Evolutionary conservation across 2,113 vertebrate genomes (phyloP).

Genomic region (Hydrochoerus hydrochaeris): DNA sequence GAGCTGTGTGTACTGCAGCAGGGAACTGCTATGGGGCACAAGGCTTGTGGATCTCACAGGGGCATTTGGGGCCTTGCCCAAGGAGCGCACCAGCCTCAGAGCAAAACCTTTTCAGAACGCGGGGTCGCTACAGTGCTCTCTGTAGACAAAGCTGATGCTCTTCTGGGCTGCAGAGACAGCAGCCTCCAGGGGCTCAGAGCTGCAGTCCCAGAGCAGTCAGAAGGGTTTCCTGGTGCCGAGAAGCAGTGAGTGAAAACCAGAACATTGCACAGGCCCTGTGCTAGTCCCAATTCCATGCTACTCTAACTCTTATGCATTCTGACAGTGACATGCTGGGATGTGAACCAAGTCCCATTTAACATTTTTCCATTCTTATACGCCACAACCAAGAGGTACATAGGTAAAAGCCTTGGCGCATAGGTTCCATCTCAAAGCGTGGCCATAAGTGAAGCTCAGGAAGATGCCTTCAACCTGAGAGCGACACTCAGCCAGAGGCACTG

Average conservation of each 20-base stretch:
- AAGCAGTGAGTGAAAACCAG: background rate
- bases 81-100: background rate
- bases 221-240: background rate
- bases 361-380: background rate
- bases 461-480: background rate
- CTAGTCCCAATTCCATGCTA: background rate
- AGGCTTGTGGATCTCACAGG: background rate
- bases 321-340: background rate
- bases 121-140: background rate
- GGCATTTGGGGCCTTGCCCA: fast-evolving
- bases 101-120: background rate
- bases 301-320: background rate
- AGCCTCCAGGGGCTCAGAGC: background rate
- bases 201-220: background rate
- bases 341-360: background rate
- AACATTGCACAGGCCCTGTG: background rate
- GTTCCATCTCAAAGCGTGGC: background rate
- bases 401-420: background rate
- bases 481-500: background rate
- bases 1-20: fast-evolving
- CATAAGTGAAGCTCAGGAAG: background rate
- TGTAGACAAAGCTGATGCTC: too few relatives aligned
- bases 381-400: background rate
- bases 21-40: background rate
- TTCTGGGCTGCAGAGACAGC: background rate